Percentiles rank a stretch among this genome's conserved stretches.
Evolutionary conservation across 1,140 invertebrate genomes (phyloP).

Genomic region (Aphelinus certus): DNA sequence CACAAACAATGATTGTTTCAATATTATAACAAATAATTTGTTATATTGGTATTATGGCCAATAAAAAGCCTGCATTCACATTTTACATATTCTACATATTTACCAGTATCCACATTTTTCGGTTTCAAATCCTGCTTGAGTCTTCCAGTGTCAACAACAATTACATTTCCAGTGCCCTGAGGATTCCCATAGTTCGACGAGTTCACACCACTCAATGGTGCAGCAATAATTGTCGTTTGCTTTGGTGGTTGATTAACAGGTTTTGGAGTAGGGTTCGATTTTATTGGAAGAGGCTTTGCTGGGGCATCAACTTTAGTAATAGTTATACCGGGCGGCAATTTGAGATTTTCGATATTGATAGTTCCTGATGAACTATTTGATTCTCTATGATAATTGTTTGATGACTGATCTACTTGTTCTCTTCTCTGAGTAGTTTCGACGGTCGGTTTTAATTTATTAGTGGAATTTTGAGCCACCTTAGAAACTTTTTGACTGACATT

Average conservation of each 20-base stretch:
- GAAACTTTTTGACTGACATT: slow-evolving; percentile 12
- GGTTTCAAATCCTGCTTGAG: slow-evolving; percentile 65
- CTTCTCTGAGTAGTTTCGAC: slow-evolving; percentile 37
- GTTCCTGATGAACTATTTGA: slow-evolving; percentile 46
- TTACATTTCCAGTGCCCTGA: slow-evolving; percentile 69
- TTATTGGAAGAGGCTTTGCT: slow-evolving; percentile 61
- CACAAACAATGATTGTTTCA: too few species aligned
- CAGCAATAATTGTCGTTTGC: slow-evolving; percentile 63
- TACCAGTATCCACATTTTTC: slow-evolving; percentile 56
- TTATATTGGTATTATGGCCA: too few species aligned
- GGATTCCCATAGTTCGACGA: slow-evolving; percentile 57
- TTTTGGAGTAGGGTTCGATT: slow-evolving; percentile 56
- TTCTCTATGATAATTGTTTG: slow-evolving; percentile 57
- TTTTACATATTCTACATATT: not conserved
- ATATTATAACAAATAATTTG: too few species aligned
- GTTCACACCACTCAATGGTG: slow-evolving; percentile 57
- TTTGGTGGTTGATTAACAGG: slow-evolving; percentile 49
- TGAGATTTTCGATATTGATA: slow-evolving; percentile 73
- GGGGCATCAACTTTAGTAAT: slow-evolving; percentile 80
- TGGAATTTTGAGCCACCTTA: slow-evolving; percentile 26
- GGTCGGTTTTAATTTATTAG: slow-evolving; percentile 42
- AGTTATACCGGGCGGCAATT: slow-evolving; percentile 83
- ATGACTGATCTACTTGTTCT: slow-evolving; percentile 45
- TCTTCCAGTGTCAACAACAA: slow-evolving; percentile 73
- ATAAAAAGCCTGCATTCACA: not conserved